Evolutionary conservation across 2,113 vertebrate genomes (phyloP), one percentile per base, ranked within the genome.

Genomic region (Apodemus sylvaticus): DNA sequence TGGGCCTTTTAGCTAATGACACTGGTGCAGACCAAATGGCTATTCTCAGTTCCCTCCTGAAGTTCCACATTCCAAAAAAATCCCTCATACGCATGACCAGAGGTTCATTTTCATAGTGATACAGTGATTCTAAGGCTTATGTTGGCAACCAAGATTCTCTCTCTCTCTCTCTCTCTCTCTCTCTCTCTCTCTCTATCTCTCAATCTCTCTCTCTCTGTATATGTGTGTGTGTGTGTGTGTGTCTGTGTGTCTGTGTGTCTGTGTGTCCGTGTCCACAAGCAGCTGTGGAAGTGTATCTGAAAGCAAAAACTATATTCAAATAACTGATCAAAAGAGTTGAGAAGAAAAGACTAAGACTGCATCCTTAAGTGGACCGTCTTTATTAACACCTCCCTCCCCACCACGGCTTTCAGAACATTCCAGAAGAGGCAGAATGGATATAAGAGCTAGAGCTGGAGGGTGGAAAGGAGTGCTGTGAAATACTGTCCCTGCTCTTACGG

Each of bases 211-310:
- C 2, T 64, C 1, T 64, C 0, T 64, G 8, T 66, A 11, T 66
- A 9, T 31, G 11, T 66, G 26, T 31, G 29, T 62, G 6, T 60
- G 22, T 29, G 20, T n/a, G 19, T 22, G 3, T 14, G 42, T 29
- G 39, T 14, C 4, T 17, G 1, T 3, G 42, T 29, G 73, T 26
- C 24, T 29, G 39, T 14, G 4, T 17, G 0, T 5, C 26, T 31
- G 42, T 16, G 5, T 12, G 4, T 11, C 5, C 7, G 20, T 1
- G 1, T 39, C 20, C 4, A 5, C 14, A 24, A 34, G 29, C 48
- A 78, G 14, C 31, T 34, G 31, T 55, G 19, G 5, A 3, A 24
- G 4, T 12, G 60, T 5, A 31, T 48, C 7, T 48, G 55, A 83
- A 83, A 10, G 20, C 64, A 79, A 94, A 96, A 92, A 70, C 58